Evolutionary conservation across 1,140 invertebrate genomes (phyloP), one percentile per base, ranked within the genome.

Genomic region (Apis laboriosa): DNA sequence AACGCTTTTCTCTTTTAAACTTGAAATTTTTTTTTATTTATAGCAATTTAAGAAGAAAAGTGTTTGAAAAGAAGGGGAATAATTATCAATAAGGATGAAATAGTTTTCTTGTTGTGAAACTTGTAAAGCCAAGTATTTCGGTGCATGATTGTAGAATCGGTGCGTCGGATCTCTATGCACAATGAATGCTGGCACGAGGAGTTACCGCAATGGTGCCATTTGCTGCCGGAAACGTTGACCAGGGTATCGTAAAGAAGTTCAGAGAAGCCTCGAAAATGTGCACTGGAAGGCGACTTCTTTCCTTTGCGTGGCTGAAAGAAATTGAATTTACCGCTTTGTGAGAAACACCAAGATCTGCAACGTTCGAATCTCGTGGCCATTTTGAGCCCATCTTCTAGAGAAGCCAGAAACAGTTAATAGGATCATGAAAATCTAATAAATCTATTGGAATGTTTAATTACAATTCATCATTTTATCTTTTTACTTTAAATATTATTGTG

Each of bases 231-330:
- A 77, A 9, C 28, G 61, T 77, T 77, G 75, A 55, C 75, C 75
- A 55, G 61, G 51, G 75, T 77, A 55, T 77, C 63, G 75, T 77
- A 67, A 77, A 77, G 61, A 66, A 77, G 63, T 66, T 77, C n/a
- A 2, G 15, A 8, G 72, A 61, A 49, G 56, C 34, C 4, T 53
- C 24, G 24, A 77, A 71, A 67, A 55, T 58, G 67, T 60, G 51
- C 77, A 34, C n/a, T 21, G 9, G 8, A 24, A 34, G 9, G 43
- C 61, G 9, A 55, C 19, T 66, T 55, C 34, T 55, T 2, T 19
- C 17, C 5, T 1, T 34, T 21, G 13, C 51, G 28, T 24, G 11
- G 17, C 28, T 9, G 13, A 34, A 77, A 77, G 75, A 66, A 77
- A 77, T 77, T 64, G 43, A 64, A 76, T 64, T 49, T 17, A 51